A percentile compares a stretch with the other conserved stretches of the same genome.
These are phyloP conservation scores for Macrotis lagotis DNA, from an alignment of 2,113 vertebrate species.

Conservation along the genomic window DNA sequence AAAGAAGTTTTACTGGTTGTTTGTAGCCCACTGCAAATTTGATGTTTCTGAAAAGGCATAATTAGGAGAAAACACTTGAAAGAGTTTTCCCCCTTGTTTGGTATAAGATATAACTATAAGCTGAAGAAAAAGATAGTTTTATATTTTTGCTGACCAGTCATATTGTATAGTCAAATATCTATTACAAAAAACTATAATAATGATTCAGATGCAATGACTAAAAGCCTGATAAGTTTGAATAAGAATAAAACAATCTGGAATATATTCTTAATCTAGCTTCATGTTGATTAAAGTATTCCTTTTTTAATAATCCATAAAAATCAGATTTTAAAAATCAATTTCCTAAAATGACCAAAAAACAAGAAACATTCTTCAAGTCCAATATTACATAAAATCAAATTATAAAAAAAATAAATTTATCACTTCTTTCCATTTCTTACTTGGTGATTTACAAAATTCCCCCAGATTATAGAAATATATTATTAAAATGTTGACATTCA, in stretches of 20 bases:
- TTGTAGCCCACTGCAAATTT: too few relatives aligned
- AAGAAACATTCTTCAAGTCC: neutral
- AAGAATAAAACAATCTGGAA: neutral
- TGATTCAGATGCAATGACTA: neutral
- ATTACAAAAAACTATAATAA: neutral
- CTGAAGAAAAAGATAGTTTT: neutral
- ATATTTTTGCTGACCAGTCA: conserved; percentile 1
- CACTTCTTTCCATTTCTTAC: conserved; percentile 31
- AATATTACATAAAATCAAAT: conserved; percentile 45
- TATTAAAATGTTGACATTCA: too few relatives aligned
- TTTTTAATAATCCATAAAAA: neutral
- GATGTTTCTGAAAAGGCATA: neutral
- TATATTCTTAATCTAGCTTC: conserved; percentile 19
- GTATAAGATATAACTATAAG: neutral
- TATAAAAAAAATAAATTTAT: neutral
- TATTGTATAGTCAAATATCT: neutral
- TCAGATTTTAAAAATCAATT: conserved; percentile 4
- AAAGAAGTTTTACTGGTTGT: too few relatives aligned
- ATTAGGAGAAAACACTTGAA: neutral
- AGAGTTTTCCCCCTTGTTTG: neutral
- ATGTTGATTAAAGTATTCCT: conserved; percentile 7
- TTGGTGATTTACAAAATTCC: conserved; percentile 24
- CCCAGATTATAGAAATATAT: too few relatives aligned
- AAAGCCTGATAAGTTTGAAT: neutral
- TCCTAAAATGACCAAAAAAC: neutral